Evolutionary conservation across 1,140 invertebrate genomes (phyloP).

Genomic region (Octopus sinensis): DNA sequence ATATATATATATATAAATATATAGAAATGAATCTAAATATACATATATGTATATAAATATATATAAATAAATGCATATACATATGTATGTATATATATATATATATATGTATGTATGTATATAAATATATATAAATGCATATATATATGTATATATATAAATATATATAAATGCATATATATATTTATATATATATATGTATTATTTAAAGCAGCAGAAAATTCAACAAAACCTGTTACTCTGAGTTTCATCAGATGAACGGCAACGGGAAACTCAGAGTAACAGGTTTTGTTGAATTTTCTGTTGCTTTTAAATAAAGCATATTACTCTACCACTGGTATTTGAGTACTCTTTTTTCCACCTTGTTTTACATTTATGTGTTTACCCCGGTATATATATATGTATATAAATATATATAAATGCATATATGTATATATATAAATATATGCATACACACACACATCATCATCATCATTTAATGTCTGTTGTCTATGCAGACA

Average conservation of each 20-base stretch:
- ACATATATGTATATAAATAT: background rate
- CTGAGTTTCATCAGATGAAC: too few species aligned
- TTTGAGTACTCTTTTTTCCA: too few species aligned
- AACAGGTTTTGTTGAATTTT: too few species aligned
- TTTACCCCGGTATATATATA: background rate
- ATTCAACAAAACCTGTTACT: too few species aligned
- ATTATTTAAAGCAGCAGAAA: background rate
- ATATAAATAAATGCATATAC: background rate
- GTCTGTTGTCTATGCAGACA: too few species aligned
- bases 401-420: background rate
- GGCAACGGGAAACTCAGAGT: too few species aligned
- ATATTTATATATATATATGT: background rate
- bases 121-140: background rate
- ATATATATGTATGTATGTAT: background rate
- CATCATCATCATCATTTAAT: too few species aligned
- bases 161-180: background rate
- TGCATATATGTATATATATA: background rate
- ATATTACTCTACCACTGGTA: too few species aligned
- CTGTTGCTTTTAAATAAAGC: too few species aligned
- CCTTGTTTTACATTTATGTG: too few species aligned
- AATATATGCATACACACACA: too few species aligned
- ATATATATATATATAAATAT: background rate
- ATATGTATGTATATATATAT: conserved; percentile 6
- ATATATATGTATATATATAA: background rate
- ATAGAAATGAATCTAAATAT: background rate